Conservation (phyloP, 1,140 invertebrate species). For the Arion vulgaris region DNA sequence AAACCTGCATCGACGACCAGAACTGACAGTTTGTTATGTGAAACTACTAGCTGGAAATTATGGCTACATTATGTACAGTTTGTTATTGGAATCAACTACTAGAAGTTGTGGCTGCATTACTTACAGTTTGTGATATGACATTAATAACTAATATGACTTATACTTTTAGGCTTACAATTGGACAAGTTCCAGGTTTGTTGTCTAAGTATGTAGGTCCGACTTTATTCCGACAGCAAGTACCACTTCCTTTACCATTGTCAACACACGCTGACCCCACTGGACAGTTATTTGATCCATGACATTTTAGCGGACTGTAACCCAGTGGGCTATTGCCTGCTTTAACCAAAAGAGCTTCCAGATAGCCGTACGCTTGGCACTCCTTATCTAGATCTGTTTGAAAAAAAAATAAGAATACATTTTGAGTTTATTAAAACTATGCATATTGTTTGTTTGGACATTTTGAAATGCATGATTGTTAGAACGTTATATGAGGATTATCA, state of each 20-base stretch:
- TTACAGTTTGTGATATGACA: too few relatives aligned
- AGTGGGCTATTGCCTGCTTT: neutral
- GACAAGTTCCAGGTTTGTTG: slow-evolving; percentile 8
- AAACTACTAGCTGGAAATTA: too few relatives aligned
- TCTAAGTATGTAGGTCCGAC: neutral
- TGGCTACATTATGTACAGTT: too few relatives aligned
- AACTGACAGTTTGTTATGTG: too few relatives aligned
- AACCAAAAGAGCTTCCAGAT: neutral
- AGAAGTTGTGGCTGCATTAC: too few relatives aligned
- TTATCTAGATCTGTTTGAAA: neutral
- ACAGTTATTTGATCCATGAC: neutral
- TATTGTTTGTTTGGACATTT: too few relatives aligned
- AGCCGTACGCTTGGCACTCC: neutral
- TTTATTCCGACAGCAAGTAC: neutral
- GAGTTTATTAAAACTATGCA: too few relatives aligned
- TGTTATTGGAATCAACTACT: too few relatives aligned
- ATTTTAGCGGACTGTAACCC: neutral
- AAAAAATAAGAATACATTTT: neutral
- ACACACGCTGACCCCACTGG: neutral
- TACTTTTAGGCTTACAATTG: neutral
- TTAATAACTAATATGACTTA: too few relatives aligned
- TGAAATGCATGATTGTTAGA: too few relatives aligned
- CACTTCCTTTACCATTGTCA: neutral
- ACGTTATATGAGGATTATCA: too few relatives aligned
- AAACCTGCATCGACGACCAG: too few relatives aligned